Evolutionary conservation across 2,113 vertebrate species (phyloP), one percentile per base, ranked within the genome.

Genomic region (Microcebus murinus): DNA sequence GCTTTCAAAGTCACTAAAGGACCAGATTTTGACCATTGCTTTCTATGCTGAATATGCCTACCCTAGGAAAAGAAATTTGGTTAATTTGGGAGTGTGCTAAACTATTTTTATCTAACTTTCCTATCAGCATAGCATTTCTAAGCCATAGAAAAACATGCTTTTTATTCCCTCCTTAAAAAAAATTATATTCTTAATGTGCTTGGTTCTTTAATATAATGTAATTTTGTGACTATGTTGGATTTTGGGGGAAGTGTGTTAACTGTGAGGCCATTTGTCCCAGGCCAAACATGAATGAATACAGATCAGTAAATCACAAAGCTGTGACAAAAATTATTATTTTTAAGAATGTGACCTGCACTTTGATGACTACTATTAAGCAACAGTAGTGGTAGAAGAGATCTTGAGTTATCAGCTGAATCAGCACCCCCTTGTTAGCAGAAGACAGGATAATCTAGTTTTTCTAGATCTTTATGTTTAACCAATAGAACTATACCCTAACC

Each of bases 11-110:
- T 97, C 74, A 96, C 89, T 94, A 87, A 96, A 95, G 91, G 91
- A 95, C 93, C 91, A 97, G 93, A 93, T 96, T 98, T 96, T 97
- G 97, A 95, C 97, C 97, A 73, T 95, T 97, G 96, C 97, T 94
- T 92, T 92, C 68, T 36, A 42, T 86, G 93, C 92, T 97, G 76
- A 97, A 96, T 95, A 90, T 81, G 81, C 84, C 74, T 86, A 57
- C 68, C 92, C 61, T 80, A 52, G 5, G 20, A 81, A 91, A 94
- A 95, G 65, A 79, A 92, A 83, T 88, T 97, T 36, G 9, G 82
- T 70, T 94, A 94, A 96, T 96, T 96, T 92, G 82, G 82, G 87
- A 97, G 77, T 94, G 59, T 97, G 89, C 76, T 87, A 87, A 96
- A 94, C 83, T 97, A 93, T 97, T 97, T 97, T 97, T 97, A 93